A percentile compares a stretch with the other conserved stretches of the same genome.
These are phyloP conservation scores for Mungos mungo DNA, from an alignment of 2,113 vertebrate genomes.

Conservation along the genomic window DNA sequence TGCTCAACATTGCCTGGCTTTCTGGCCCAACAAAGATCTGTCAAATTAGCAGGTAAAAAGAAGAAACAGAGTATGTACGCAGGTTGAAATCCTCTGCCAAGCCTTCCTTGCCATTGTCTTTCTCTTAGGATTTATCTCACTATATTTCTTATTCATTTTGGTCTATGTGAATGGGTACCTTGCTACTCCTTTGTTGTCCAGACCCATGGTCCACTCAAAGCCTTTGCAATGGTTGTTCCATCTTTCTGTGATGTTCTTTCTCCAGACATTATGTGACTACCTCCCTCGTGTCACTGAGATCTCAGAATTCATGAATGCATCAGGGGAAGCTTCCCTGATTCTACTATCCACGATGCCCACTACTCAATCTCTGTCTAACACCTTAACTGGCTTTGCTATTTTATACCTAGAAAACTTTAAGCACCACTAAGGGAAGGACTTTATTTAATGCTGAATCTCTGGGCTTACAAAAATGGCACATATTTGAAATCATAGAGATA, in stretches of 20 bases:
- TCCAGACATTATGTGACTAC: neutral
- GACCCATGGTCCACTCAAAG: neutral
- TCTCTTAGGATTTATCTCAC: neutral
- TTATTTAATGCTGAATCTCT: neutral
- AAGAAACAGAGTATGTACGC: neutral
- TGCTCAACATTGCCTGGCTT: neutral
- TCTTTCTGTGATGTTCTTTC: neutral
- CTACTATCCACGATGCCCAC: too few relatives aligned
- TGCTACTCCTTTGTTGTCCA: neutral
- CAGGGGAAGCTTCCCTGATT: neutral
- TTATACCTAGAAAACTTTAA: neutral
- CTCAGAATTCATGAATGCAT: neutral
- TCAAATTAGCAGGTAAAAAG: neutral
- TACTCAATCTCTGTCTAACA: neutral
- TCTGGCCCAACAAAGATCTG: neutral
- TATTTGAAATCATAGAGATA: neutral
- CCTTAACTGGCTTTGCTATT: neutral
- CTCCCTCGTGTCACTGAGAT: neutral
- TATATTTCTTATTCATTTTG: neutral
- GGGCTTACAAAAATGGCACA: neutral
- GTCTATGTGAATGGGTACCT: neutral
- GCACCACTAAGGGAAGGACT: neutral
- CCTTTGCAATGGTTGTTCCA: neutral
- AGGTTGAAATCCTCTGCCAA: neutral
- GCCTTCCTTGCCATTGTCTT: neutral